Percentiles rank a stretch among this genome's conserved stretches.
phyloP scores from a whole-genome alignment of 2,888 invertebrate species.

The Himalopsyche japonica region DNA sequence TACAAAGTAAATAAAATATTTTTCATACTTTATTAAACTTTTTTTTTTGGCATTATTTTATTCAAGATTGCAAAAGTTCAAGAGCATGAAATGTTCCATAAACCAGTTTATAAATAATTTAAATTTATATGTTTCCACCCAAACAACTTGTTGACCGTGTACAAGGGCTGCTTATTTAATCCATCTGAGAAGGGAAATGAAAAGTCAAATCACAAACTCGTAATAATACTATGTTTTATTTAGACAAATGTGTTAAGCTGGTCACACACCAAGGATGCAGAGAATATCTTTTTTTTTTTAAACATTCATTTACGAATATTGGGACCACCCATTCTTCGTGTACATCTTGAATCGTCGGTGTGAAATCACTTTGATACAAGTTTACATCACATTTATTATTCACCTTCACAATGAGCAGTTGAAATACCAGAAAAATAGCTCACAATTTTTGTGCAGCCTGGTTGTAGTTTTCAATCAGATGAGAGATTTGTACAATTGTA shows the following conservation, averaged over 20 bases:
- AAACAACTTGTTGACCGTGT: too few relatives aligned
- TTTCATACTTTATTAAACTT: neutral
- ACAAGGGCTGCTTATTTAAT: too few relatives aligned
- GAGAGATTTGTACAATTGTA: neutral
- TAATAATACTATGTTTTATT: slow-evolving; percentile 26
- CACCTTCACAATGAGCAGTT: neutral
- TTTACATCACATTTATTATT: slow-evolving; percentile 26
- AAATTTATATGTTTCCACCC: too few relatives aligned
- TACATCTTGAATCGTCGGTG: neutral
- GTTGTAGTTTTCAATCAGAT: neutral
- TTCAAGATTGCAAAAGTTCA: too few relatives aligned
- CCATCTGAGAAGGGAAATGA: neutral
- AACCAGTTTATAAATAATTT: too few relatives aligned
- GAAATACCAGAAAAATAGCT: neutral
- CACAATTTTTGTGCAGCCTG: neutral
- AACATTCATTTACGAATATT: too few relatives aligned
- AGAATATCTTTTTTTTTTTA: neutral
- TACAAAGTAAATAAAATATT: neutral
- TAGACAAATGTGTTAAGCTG: slow-evolving; percentile 21
- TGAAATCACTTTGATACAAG: slow-evolving; percentile 2
- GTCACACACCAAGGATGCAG: neutral
- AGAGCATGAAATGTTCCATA: too few relatives aligned
- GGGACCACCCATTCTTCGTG: too few relatives aligned
- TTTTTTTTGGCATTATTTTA: neutral
- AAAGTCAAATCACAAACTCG: slow-evolving; percentile 1